Conservation (phyloP, 2,888 invertebrate genomes). For the Drosophila fungiperda region DNA sequence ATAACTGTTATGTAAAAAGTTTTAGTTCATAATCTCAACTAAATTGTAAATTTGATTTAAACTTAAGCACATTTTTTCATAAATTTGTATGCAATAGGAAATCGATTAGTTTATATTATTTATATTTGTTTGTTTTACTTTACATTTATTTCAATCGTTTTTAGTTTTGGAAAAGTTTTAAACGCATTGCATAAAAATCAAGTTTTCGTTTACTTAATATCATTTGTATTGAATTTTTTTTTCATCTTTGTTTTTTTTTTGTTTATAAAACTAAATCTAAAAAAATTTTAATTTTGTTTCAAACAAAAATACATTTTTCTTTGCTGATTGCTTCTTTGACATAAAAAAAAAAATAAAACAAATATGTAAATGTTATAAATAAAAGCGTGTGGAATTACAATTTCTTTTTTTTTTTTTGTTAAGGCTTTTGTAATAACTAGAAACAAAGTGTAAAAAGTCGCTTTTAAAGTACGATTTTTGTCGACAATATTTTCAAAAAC, state of each 20-base stretch:
- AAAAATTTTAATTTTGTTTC: constrained; percentile 53
- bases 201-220: constrained; percentile 58
- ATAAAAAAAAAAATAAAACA: constrained; percentile 48
- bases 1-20: constrained; percentile 55
- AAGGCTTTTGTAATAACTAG: constrained; percentile 54
- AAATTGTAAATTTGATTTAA: constrained; percentile 80
- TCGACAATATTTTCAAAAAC: constrained; percentile 30
- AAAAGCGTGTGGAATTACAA: constrained; percentile 78
- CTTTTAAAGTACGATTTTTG: constrained; percentile 28
- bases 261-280: constrained; percentile 45
- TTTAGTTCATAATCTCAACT: constrained; percentile 75
- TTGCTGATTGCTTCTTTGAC: constrained; percentile 41
- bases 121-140: constrained; percentile 6
- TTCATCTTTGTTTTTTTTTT: constrained; percentile 14
- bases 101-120: constrained; percentile 56
- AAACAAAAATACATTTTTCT: constrained; percentile 48
- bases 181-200: constrained; percentile 53
- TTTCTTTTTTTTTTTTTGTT: constrained; percentile 57
- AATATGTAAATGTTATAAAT: constrained; percentile 68
- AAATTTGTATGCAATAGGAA: constrained; percentile 77
- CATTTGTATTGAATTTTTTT: constrained; percentile 46
- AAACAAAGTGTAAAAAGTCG: constrained; percentile 52
- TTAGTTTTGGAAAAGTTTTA: constrained; percentile 40
- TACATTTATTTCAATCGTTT: constrained; percentile 22
- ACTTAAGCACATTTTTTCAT: constrained; percentile 77